These are phyloP conservation scores for Eulemur albifrons DNA, from an alignment of 2,797 vertebrate species.

Conservation along the genomic window DNA sequence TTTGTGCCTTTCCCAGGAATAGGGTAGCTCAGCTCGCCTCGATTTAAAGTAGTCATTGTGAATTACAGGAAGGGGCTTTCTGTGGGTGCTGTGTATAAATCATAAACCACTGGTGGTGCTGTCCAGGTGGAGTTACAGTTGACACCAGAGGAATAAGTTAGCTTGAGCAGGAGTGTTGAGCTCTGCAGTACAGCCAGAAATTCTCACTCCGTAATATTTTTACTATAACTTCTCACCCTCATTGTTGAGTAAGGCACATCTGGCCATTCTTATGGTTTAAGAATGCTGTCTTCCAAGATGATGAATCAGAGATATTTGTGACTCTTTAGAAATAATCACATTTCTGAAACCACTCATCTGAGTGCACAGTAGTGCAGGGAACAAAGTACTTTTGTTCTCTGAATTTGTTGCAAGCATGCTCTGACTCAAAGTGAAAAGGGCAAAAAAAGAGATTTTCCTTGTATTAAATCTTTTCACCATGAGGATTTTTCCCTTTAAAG, in stretches of 20 bases:
- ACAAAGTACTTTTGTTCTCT: background rate
- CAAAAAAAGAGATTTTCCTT: background rate
- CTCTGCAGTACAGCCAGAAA: background rate
- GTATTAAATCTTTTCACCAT: background rate
- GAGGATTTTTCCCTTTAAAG: constrained; percentile 30
- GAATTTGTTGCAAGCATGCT: background rate
- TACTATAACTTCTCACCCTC: background rate
- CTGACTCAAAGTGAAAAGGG: background rate
- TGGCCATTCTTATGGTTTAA: background rate
- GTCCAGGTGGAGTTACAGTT: background rate
- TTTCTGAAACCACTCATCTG: background rate
- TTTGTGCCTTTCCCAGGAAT: constrained; percentile 61
- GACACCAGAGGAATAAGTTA: background rate
- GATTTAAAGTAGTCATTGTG: constrained; percentile 22
- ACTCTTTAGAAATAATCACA: background rate
- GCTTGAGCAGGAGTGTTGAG: background rate
- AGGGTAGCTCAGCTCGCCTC: constrained; percentile 67
- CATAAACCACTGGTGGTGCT: background rate
- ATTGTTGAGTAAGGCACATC: background rate
- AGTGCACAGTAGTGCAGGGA: background rate
- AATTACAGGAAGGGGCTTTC: background rate
- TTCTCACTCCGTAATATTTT: background rate
- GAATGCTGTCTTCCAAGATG: background rate
- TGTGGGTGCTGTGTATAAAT: background rate
- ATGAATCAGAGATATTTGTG: background rate